Evolutionary conservation across 2,888 invertebrate genomes (phyloP), one percentile per base, ranked within the genome.

Genomic region (Rhingia campestris): DNA sequence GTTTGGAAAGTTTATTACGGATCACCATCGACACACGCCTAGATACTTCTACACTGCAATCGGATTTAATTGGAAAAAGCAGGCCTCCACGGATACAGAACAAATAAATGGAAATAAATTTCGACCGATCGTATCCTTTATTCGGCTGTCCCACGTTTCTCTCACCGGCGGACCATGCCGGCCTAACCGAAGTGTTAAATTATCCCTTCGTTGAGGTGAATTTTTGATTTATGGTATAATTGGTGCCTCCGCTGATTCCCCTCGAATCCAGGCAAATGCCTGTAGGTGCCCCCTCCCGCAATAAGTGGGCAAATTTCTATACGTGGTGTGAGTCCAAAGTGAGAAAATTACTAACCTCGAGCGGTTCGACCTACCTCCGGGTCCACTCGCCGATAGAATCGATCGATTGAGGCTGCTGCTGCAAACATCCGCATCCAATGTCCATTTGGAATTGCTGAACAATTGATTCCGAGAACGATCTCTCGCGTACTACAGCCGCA

Each of bases 381-480:
- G 81, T 70, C 64, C 64, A 51, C 22, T 22, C 2, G 56, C 49
- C 77, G 76, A 77, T 73, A 58, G 67, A 47, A 74, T 74, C 79
- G 64, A 82, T 73, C 73, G 73, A 81, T 76, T 81, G 76, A 54
- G 66, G 72, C 77, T 59, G 35, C 33, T 14, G 51, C 7, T 58
- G 74, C 59, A 61, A n/a, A 66, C 76, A 81, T 75, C 74, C 74
- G 80, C 61, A 51, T 56, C 30, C 61, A 51, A 35, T 74, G 67
- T 74, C 80, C 74, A 80, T 81, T 72, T 73, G 47, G 79, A 63
- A 80, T 80, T 66, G 79, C 47, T 74, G 64, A 74, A 79, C 84
- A 84, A 84, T 84, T 84, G 84, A 84, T 84, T 84, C 84, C 49
- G 74, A 80, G 84, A 84, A 84, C 70, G 70, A 75, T 74, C 41